These are phyloP conservation scores for Drosophila sordidula DNA, from an alignment of 2,888 invertebrate genomes.

Conservation along the genomic window DNA sequence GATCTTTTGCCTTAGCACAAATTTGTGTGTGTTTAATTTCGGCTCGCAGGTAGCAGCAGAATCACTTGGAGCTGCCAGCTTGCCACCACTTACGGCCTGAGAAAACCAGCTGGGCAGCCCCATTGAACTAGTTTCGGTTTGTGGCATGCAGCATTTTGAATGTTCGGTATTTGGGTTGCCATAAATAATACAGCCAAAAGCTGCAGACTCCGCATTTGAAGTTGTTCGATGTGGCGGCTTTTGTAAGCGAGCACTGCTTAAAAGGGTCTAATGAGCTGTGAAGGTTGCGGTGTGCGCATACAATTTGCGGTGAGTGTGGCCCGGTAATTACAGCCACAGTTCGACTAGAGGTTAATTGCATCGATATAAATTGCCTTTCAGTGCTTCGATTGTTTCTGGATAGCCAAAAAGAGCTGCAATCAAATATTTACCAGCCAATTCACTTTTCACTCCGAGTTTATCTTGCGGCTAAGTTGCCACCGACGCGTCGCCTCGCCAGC, in stretches of 20 bases:
- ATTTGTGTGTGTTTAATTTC: slow-evolving; percentile 66
- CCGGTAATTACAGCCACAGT: slow-evolving; percentile 24
- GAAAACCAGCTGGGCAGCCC: slow-evolving; percentile 77
- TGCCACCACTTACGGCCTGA: slow-evolving; percentile 28
- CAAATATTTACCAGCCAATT: slow-evolving; percentile 12
- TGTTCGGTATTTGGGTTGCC: slow-evolving; percentile 70
- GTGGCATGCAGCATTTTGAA: slow-evolving; percentile 65
- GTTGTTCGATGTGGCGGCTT: slow-evolving; percentile 29
- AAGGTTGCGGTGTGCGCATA: slow-evolving; percentile 56
- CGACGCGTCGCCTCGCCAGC: slow-evolving; percentile 18
- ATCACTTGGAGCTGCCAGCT: slow-evolving; percentile 33
- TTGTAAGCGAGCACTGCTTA: slow-evolving; percentile 17
- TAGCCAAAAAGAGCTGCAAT: slow-evolving; percentile 11
- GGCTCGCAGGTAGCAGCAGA: slow-evolving; percentile 66
- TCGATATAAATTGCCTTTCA: slow-evolving; percentile 20
- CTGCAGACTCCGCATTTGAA: slow-evolving; percentile 19
- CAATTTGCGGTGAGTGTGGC: slow-evolving; percentile 42
- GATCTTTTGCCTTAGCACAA: slow-evolving; percentile 66
- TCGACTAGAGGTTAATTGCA: slow-evolving; percentile 30
- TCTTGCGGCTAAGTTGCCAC: slow-evolving; percentile 58
- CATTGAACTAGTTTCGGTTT: slow-evolving; percentile 80
- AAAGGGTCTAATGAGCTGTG: slow-evolving; percentile 69
- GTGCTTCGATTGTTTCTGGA: no score
- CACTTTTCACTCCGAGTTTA: slow-evolving; percentile 43
- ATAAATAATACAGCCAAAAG: slow-evolving; percentile 50